phyloP scores from a whole-genome alignment of 2,113 vertebrate species.

The Ictalurus punctatus region DNA sequence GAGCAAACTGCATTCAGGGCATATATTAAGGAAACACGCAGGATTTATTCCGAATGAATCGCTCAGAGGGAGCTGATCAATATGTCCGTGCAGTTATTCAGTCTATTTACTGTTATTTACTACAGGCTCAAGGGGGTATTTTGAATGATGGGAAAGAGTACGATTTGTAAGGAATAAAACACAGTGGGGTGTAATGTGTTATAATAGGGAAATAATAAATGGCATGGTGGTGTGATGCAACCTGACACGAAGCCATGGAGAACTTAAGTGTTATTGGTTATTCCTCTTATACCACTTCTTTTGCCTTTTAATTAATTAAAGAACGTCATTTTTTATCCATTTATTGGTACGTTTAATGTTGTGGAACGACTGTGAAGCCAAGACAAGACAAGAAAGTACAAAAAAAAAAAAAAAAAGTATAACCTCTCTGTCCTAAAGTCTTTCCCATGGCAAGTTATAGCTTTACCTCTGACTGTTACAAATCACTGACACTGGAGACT shows the following conservation, averaged over 20 bases:
- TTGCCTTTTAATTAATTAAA: background rate
- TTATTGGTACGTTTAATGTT: background rate
- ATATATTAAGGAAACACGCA: background rate
- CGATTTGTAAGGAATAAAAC: background rate
- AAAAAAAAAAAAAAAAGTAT: background rate
- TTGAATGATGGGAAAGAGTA: background rate
- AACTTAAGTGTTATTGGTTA: background rate
- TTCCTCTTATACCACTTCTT: background rate
- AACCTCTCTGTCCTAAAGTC: background rate
- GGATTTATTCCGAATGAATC: background rate
- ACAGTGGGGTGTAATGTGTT: background rate
- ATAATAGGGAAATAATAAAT: background rate
- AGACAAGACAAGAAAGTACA: background rate
- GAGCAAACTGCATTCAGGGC: background rate
- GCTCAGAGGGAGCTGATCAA: background rate
- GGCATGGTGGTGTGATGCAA: background rate
- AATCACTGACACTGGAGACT: background rate
- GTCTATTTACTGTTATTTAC: background rate
- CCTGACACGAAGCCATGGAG: background rate
- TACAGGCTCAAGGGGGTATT: background rate
- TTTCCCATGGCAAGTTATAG: background rate
- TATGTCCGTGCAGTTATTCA: background rate
- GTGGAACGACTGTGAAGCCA: background rate
- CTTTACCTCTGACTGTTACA: background rate
- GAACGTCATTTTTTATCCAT: background rate